Evolutionary conservation across 2,113 vertebrate genomes (phyloP).

Genomic region (Pandion haliaetus): DNA sequence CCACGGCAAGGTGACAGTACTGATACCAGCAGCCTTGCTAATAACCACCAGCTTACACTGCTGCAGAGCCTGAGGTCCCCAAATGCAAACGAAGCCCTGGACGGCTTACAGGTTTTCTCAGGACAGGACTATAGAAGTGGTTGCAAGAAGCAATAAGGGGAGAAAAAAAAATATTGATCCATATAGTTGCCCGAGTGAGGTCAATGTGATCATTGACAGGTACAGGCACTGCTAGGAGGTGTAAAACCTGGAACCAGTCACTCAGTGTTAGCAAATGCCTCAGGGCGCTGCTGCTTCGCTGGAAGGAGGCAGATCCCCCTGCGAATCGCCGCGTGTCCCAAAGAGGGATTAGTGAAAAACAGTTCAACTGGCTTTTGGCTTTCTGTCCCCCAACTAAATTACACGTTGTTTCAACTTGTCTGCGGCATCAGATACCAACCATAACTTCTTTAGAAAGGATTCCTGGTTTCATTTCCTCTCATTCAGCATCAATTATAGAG

Average conservation of each 20-base stretch:
- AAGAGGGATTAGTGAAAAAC: not conserved
- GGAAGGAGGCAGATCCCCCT: not conserved
- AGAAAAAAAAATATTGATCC: not conserved
- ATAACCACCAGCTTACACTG: rapidly evolving
- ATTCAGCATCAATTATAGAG: not conserved
- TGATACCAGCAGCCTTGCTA: not conserved
- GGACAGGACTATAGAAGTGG: not conserved
- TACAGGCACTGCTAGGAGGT: not conserved
- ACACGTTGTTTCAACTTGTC: not conserved
- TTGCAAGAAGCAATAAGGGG: not conserved
- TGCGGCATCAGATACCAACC: not conserved
- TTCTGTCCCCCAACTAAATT: not conserved
- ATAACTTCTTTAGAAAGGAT: not conserved
- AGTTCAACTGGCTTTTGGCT: not conserved
- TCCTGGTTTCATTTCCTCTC: not conserved
- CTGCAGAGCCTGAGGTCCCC: not conserved
- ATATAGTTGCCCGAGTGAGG: not conserved
- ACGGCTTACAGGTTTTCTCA: not conserved
- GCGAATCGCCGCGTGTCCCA: rapidly evolving
- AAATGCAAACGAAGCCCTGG: not conserved
- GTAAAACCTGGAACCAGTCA: not conserved
- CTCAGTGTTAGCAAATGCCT: not conserved
- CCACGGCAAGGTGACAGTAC: not conserved
- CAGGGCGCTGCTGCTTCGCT: rapidly evolving
- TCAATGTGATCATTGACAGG: not conserved